Percentiles rank a stretch among this genome's conserved stretches.
Evolutionary conservation across 2,797 vertebrate species (phyloP).

Genomic region (Callimico goeldii): DNA sequence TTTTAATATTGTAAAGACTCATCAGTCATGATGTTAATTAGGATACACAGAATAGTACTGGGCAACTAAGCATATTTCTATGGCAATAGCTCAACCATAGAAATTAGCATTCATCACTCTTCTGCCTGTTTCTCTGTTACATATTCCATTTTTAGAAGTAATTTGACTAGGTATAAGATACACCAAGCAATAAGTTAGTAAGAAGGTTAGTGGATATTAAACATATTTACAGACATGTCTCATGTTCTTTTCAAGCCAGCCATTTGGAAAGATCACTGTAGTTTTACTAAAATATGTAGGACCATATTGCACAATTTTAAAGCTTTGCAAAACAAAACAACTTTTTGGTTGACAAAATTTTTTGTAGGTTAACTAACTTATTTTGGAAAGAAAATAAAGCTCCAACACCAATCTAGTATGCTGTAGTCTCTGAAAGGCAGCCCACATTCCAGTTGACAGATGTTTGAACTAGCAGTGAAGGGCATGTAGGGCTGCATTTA

Average conservation of each 20-base stretch:
- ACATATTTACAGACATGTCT: not conserved
- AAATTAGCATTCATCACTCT: slow-evolving; percentile 34
- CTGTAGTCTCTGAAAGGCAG: not conserved
- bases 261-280: not conserved
- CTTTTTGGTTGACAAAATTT: not conserved
- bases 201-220: not conserved
- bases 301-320: not conserved
- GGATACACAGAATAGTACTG: not conserved
- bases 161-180: not conserved
- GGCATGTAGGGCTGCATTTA: no score
- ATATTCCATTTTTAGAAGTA: not conserved
- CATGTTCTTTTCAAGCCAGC: not conserved
- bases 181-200: not conserved
- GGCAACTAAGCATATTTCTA: slow-evolving; percentile 2
- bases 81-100: not conserved
- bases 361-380: slow-evolving; percentile 30
- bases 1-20: not conserved
- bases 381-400: slow-evolving; percentile 8
- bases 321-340: not conserved
- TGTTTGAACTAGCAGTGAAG: not conserved
- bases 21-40: not conserved
- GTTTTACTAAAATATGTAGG: not conserved
- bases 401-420: not conserved
- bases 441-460: not conserved
- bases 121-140: not conserved